Base-by-base conservation (phyloP, 2,113 vertebrate genomes). In the Vidua macroura region DNA sequence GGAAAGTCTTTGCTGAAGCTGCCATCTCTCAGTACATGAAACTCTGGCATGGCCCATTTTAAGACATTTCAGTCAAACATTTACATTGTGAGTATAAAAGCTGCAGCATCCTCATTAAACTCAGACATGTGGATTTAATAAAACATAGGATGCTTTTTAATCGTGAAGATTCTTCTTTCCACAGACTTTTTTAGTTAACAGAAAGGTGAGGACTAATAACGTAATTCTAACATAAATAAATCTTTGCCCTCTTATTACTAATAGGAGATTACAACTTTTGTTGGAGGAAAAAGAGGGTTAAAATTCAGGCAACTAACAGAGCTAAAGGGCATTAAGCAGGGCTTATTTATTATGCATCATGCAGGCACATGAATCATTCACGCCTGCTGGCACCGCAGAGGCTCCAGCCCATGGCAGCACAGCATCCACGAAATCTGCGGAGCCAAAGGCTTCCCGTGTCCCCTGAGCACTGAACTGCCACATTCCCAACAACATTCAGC, bases 281-380 rank as follows among this genome's bases (percentile, higher is more conserved):
- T 74, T 51, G 70, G 55, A 93, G 82, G 84, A 76, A 77, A 77
- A 90, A 66, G 39, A 86, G 58, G 17, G 76, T 92, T 95, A 88
- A 86, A 86, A 91, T 48, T 77, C 66, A 85, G 48, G 43, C 37
- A 93, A 35, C 70, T 76, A 70, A 62, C 12, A 60, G 48, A 92
- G 59, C 68, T 91, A 79, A 81, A 89, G 75, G 81, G 51, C 92
- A 90, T 69, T 81, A 82, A 93, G 64, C n/a, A 49, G 52, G 49
- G 31, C 62, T 95, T 76, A 94, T 93, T 93, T 92, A 96, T 93
- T 95, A 96, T 96, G 87, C 87, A 97, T 89, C 89, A 91, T 35
- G 33, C 55, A 66, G 93, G 84, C 76, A 81, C 91, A 95, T 93
- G 90, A 96, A 97, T 96, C 83, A 96, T 95, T 97, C 94, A 95